A percentile compares a stretch with the other conserved stretches of the same genome.
Evolutionary conservation across 2,888 invertebrate genomes (phyloP).

Genomic region (Stictocephala bisonia): DNA sequence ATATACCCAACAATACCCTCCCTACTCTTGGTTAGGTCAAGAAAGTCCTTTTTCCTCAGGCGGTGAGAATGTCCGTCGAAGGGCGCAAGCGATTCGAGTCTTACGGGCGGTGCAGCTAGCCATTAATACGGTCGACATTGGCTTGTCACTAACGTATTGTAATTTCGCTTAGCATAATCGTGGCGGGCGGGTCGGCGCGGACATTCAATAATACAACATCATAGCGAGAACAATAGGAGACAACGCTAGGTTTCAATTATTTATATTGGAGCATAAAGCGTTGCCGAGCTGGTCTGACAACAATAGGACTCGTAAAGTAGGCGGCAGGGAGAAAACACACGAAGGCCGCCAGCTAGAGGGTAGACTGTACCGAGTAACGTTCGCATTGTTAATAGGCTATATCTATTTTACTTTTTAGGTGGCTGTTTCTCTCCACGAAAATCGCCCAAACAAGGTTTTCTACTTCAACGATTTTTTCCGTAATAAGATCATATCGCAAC

Average conservation of each 20-base stretch:
- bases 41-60: too few species aligned
- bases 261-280: slow-evolving; percentile 42
- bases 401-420: too few species aligned
- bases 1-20: too few species aligned
- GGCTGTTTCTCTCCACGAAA: too few species aligned
- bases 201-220: slow-evolving; percentile 42
- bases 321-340: not conserved
- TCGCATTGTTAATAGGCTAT: too few species aligned
- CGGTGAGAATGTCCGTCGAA: too few species aligned
- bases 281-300: slow-evolving; percentile 6
- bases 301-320: slow-evolving; percentile 2
- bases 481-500: too few species aligned
- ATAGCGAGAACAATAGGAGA: slow-evolving; percentile 32
- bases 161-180: slow-evolving; percentile 40
- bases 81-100: slow-evolving; percentile 26
- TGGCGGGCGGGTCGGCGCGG: slow-evolving; percentile 34
- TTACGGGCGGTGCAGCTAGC: slow-evolving; percentile 2
- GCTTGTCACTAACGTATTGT: slow-evolving; percentile 37
- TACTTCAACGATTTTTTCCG: too few species aligned
- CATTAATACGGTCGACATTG: slow-evolving; percentile 40
- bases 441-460: too few species aligned
- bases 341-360: not conserved
- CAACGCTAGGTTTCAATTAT: slow-evolving; percentile 36
- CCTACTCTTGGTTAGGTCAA: too few species aligned
- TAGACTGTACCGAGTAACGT: too few species aligned